phyloP scores from a whole-genome alignment of 1,140 invertebrate species.

The Drosophila neocordata region DNA sequence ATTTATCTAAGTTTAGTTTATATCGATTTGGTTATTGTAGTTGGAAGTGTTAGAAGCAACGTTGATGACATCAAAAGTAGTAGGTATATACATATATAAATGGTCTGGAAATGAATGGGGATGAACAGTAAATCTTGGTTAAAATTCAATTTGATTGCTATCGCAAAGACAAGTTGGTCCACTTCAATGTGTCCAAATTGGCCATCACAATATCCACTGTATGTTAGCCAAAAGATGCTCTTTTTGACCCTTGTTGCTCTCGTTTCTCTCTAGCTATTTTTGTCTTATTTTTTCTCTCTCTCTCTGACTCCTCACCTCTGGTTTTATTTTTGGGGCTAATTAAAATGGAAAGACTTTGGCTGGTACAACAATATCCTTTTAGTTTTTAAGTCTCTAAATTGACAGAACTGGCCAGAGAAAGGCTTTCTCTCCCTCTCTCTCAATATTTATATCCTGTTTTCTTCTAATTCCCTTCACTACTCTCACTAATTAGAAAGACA shows the following conservation, averaged over 20 bases:
- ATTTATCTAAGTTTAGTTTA: conserved; percentile 13
- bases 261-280: too few relatives aligned
- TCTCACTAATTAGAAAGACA: conserved; percentile 3
- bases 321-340: conserved; percentile 1
- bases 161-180: neutral
- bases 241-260: neutral
- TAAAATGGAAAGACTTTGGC: conserved; percentile 9
- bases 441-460: neutral
- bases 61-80: neutral
- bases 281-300: neutral
- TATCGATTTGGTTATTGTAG: conserved; percentile 4
- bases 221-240: neutral
- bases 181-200: conserved; percentile 3
- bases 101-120: neutral
- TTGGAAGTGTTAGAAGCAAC: neutral
- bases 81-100: neutral
- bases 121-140: conserved; percentile 3
- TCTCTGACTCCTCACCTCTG: neutral
- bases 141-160: conserved; percentile 7
- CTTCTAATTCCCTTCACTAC: neutral
- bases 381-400: conserved; percentile 17
- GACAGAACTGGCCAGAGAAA: neutral
- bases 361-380: conserved; percentile 13
- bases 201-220: neutral
- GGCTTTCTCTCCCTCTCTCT: too few relatives aligned